A percentile compares a stretch with the other conserved stretches of the same genome.
Evolutionary conservation across 92 coral and sea anemone species (phyloP).

Genomic region (Epizoanthus fatuus): DNA sequence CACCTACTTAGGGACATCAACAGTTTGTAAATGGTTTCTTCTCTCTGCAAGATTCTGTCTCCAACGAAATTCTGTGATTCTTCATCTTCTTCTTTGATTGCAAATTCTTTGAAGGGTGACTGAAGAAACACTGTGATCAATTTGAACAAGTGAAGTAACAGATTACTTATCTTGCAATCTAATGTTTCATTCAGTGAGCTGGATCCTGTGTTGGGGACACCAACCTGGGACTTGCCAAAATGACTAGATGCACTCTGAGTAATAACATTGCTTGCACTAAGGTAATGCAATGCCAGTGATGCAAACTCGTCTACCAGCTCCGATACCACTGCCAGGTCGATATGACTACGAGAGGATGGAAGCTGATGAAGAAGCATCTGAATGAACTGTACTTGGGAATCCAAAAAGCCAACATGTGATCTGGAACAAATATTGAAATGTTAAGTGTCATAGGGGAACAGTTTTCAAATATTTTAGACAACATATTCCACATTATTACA

Average conservation of each 20-base stretch:
- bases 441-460: not conserved
- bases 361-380: conserved; percentile 22
- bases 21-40: conserved; percentile 69
- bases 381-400: conserved; percentile 36
- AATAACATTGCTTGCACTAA: conserved; percentile 1
- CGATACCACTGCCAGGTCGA: conserved; percentile 5
- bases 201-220: conserved; percentile 18
- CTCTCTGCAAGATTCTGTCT: conserved; percentile 47
- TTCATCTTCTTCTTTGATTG: conserved; percentile 26
- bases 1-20: conserved; percentile 86
- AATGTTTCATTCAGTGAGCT: conserved; percentile 35
- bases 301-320: conserved; percentile 29
- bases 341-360: not conserved
- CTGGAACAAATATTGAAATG: not conserved
- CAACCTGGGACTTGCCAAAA: conserved; percentile 33
- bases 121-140: conserved; percentile 11
- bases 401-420: conserved; percentile 37
- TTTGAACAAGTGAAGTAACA: conserved; percentile 25
- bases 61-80: conserved; percentile 40
- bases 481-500: no score
- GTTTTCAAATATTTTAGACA: no score
- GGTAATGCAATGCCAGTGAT: conserved; percentile 29
- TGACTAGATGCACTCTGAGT: conserved; percentile 33
- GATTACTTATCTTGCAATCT: conserved; percentile 21
- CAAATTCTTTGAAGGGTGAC: not conserved